These are phyloP conservation scores for Carcharodon carcharias DNA, from an alignment of 2,797 vertebrate species.

Conservation along the genomic window DNA sequence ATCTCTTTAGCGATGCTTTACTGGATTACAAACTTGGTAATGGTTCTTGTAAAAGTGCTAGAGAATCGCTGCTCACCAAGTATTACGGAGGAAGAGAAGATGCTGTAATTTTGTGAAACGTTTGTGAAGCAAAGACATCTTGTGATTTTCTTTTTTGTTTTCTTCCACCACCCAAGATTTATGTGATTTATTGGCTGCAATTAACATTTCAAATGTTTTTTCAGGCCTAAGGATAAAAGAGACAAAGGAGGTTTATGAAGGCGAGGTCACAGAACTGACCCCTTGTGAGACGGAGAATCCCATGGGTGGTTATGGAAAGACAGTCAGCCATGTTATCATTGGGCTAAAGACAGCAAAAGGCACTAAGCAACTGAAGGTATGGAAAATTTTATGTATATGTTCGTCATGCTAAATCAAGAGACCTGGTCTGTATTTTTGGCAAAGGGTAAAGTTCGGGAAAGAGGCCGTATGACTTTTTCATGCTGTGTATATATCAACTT, in stretches of 20 bases:
- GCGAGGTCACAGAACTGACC: conserved; percentile 94
- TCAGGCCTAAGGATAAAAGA: conserved; percentile 93
- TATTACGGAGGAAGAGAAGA: neutral
- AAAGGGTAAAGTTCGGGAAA: neutral
- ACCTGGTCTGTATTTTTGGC: neutral
- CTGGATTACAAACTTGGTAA: neutral
- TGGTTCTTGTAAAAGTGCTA: neutral
- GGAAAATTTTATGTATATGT: conserved; percentile 23
- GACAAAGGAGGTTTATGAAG: conserved; percentile 98
- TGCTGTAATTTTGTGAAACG: neutral
- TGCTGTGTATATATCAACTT: neutral
- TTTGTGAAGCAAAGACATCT: conserved; percentile 18
- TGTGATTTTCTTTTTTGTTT: conserved; percentile 3
- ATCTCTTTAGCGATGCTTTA: neutral
- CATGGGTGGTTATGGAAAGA: conserved; percentile 97
- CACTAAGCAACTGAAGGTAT: conserved; percentile 94
- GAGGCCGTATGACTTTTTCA: neutral
- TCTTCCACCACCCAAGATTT: neutral
- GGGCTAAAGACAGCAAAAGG: conserved; percentile 96
- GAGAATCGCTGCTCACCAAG: neutral
- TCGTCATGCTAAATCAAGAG: neutral
- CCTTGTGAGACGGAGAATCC: conserved; percentile 98
- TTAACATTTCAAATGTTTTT: conserved; percentile 41
- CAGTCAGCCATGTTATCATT: conserved; percentile 95
- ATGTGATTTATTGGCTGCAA: neutral